Conservation (phyloP, 2,888 invertebrate genomes). For the Atrina japonica region DNA sequence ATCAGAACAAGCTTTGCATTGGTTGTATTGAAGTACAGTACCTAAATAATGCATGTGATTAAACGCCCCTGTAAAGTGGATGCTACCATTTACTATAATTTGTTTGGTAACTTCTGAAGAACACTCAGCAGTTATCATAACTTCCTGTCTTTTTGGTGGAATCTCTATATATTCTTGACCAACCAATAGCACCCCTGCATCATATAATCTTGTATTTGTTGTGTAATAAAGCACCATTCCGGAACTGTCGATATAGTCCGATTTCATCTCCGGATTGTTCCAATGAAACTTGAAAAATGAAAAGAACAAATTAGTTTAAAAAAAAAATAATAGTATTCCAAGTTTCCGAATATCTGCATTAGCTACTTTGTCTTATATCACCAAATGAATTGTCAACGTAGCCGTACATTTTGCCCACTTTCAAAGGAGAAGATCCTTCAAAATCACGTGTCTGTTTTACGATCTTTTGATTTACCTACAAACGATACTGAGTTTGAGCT, state of each 20-base stretch:
- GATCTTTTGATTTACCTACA: too few relatives aligned
- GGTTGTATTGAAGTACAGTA: too few relatives aligned
- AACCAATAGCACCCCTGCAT: slow-evolving; percentile 55
- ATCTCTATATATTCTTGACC: slow-evolving; percentile 57
- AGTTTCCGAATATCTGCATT: too few relatives aligned
- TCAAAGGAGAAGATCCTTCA: too few relatives aligned
- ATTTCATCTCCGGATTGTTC: slow-evolving; percentile 58
- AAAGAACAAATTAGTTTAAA: too few relatives aligned
- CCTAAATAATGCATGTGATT: slow-evolving; percentile 70
- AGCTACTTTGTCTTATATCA: too few relatives aligned
- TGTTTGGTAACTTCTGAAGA: slow-evolving; percentile 20
- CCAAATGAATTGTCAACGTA: too few relatives aligned
- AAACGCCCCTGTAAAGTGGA: slow-evolving; percentile 27
- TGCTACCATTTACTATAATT: slow-evolving; percentile 2
- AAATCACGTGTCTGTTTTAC: too few relatives aligned
- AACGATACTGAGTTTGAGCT: too few relatives aligned
- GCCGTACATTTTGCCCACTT: too few relatives aligned
- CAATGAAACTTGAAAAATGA: slow-evolving; percentile 64
- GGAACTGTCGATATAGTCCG: slow-evolving; percentile 58
- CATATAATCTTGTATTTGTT: slow-evolving; percentile 47
- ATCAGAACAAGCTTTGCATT: too few relatives aligned
- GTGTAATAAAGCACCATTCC: slow-evolving; percentile 63
- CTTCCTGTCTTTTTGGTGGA: slow-evolving; percentile 48
- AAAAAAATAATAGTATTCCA: too few relatives aligned
- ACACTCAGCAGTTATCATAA: slow-evolving; percentile 36